phyloP scores from a whole-genome alignment of 2,888 invertebrate genomes.

The Dermolepida albohirtum region DNA sequence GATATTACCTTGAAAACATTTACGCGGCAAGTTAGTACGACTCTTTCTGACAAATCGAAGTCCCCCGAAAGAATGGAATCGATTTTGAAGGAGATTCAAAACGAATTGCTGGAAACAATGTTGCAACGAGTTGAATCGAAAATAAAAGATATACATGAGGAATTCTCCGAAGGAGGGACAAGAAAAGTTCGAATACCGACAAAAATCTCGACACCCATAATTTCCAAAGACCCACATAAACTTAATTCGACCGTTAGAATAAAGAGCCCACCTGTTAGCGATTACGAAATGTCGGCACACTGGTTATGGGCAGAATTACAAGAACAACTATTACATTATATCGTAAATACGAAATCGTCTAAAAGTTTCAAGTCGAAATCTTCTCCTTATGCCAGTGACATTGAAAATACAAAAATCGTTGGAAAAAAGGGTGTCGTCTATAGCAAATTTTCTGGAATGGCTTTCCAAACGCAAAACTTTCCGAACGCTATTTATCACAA shows the following conservation, averaged over 20 bases:
- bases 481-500: conserved; percentile 87
- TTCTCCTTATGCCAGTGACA: too few species aligned
- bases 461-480: conserved; percentile 90
- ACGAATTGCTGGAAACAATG: not conserved
- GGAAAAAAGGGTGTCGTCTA: conserved; percentile 82
- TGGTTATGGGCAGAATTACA: conserved; percentile 24
- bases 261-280: too few species aligned
- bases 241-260: too few species aligned
- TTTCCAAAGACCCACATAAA: too few species aligned
- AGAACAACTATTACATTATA: conserved; percentile 2
- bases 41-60: not conserved
- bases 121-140: not conserved
- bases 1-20: conserved; percentile 1
- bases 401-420: conserved; percentile 3
- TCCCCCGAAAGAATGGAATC: not conserved
- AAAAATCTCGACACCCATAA: too few species aligned
- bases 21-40: conserved; percentile 3
- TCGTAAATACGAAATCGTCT: not conserved
- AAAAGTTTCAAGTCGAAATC: too few species aligned
- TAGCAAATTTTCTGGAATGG: conserved; percentile 82
- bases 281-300: not conserved
- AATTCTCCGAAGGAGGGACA: too few species aligned
- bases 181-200: too few species aligned
- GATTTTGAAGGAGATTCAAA: conserved; percentile 11
- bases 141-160: too few species aligned